These are phyloP conservation scores for Macrobrachium rosenbergii DNA, from an alignment of 1,140 invertebrate species.

Conservation along the genomic window DNA sequence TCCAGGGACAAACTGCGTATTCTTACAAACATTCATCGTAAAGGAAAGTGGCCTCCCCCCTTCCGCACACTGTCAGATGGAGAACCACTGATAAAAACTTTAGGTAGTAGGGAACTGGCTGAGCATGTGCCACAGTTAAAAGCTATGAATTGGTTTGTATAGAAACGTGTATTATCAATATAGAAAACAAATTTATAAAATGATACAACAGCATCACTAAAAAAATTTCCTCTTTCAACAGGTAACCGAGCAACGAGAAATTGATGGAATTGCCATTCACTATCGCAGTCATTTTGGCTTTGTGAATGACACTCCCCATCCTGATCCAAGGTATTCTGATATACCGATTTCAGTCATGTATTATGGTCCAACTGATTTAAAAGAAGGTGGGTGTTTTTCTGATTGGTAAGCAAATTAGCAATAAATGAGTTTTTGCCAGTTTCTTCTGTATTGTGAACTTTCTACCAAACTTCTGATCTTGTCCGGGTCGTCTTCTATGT, in stretches of 20 bases:
- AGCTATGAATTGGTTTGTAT: too few species aligned
- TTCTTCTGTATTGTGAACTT: background rate
- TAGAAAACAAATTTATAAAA: too few species aligned
- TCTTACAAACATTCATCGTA: too few species aligned
- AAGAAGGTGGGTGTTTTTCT: conserved; percentile 12
- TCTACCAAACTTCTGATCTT: background rate
- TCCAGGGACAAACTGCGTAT: too few species aligned
- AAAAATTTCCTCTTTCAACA: background rate
- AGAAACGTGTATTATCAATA: too few species aligned
- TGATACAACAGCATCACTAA: background rate
- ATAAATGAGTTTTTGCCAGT: background rate
- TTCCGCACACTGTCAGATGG: too few species aligned
- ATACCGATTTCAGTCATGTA: conserved; percentile 31
- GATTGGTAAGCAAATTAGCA: background rate
- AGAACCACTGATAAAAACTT: too few species aligned
- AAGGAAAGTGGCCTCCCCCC: too few species aligned
- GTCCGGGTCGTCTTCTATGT: too few species aligned
- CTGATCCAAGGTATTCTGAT: conserved; percentile 43
- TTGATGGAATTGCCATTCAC: conserved; percentile 8
- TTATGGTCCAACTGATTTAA: conserved; percentile 20
- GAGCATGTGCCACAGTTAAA: too few species aligned
- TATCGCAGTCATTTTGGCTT: background rate
- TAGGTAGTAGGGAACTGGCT: too few species aligned
- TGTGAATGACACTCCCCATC: conserved; percentile 38
- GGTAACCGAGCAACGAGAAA: conserved; percentile 24